Base-by-base conservation (phyloP, 2,113 vertebrate species). In the Pedionomus torquatus region DNA sequence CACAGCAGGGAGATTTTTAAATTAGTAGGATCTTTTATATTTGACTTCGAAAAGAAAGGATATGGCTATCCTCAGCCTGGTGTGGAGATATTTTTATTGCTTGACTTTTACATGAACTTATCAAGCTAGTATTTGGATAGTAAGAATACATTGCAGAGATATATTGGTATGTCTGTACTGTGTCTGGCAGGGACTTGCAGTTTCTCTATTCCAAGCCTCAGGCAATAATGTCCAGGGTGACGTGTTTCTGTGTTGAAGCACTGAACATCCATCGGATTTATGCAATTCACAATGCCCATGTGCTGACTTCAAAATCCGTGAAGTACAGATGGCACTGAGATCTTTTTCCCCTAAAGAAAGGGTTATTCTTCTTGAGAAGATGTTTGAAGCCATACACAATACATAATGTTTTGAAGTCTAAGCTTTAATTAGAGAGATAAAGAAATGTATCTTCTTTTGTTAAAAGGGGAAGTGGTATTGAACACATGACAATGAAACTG, bases 401-500 rank as follows among this genome's bases (percentile, higher is more conserved):
- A 95, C 23, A 71, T 33, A 93, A 55, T 57, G 52, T 92, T 94
- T 90, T 95, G 78, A 97, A 97, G 91, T 92, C 93, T 97, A 88
- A 91, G 83, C 90, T 97, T 97, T 98, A 98, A 98, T 98, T 98
- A 97, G 77, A 89, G 72, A 97, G 94, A 94, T 93, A 97, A 98
- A 97, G 97, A 96, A 97, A 97, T 15, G 11, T 83, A 95, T 94
- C 92, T 84, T 78, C 70, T 94, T 98, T 97, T 96, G 95, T 98
- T 96, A 69, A 88, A 89, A 96, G 92, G 69, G 78, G 95, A 89
- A 87, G 63, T 87, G 97, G 95, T 82, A 97, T 93, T 96, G 94
- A 96, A 90, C 21, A 54, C 3, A 30, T 92, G 94, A 98, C 97
- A 98, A 98, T 92, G 96, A 95, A 94, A 51, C 92, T 90, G 90